phyloP scores from a whole-genome alignment of 2,888 invertebrate species.

The Venustoraphidia nigricollis region DNA sequence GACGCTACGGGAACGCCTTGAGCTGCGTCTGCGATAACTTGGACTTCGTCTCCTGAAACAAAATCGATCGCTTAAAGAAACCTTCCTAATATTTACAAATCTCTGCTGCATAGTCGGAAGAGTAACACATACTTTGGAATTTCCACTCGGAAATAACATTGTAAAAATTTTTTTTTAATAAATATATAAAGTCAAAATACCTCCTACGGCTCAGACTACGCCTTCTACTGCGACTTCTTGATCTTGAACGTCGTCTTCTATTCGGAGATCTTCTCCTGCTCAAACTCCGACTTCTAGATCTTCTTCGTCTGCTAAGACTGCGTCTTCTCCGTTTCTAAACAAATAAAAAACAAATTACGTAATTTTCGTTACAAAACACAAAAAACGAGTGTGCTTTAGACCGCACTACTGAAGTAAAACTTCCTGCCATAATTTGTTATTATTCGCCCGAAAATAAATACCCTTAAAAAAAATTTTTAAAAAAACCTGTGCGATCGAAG shows the following conservation, averaged over 20 bases:
- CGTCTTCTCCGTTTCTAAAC: conserved; percentile 23
- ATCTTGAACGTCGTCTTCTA: conserved; percentile 26
- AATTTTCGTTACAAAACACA: background rate
- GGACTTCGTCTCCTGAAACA: conserved; percentile 5
- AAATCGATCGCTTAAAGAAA: background rate
- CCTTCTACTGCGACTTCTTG: conserved; percentile 22
- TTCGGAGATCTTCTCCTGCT: conserved; percentile 19
- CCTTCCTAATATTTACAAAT: background rate
- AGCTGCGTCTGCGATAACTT: conserved; percentile 6
- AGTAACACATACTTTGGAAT: background rate
- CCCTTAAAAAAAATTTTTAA: no score
- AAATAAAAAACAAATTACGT: conserved; percentile 18
- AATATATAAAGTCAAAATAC: conserved; percentile 11
- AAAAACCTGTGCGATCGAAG: conserved; percentile 5
- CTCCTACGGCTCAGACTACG: conserved; percentile 24
- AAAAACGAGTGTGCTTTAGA: no score
- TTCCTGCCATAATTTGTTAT: no score
- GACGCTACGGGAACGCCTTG: conserved; percentile 4
- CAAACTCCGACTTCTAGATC: conserved; percentile 17
- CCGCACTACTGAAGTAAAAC: no score
- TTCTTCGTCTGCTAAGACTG: conserved; percentile 20
- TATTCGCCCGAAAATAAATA: no score
- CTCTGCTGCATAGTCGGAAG: no score
- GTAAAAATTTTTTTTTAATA: background rate
- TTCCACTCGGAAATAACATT: background rate